These are phyloP conservation scores for Drosophila subquinaria DNA, from an alignment of 2,888 invertebrate species.

Conservation along the genomic window DNA sequence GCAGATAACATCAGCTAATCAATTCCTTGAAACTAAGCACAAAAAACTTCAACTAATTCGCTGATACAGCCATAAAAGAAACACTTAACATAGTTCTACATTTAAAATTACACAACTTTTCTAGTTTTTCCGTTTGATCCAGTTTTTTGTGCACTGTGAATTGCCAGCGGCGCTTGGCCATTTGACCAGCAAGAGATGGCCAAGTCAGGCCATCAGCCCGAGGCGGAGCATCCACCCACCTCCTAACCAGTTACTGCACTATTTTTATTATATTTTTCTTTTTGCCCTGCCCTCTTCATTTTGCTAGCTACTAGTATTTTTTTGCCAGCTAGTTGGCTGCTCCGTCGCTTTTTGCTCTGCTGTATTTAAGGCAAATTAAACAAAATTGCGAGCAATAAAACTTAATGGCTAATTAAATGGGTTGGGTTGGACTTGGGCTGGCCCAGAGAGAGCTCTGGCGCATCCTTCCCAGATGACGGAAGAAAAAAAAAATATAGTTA, in stretches of 20 bases:
- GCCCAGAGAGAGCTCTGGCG: slow-evolving; percentile 37
- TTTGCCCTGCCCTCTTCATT: slow-evolving; percentile 10
- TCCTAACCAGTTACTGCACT: slow-evolving; percentile 53
- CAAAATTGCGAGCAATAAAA: slow-evolving; percentile 82
- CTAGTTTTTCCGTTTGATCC: slow-evolving; percentile 31
- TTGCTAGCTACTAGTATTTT: slow-evolving; percentile 45
- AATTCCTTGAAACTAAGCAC: background rate
- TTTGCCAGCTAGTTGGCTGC: slow-evolving; percentile 34
- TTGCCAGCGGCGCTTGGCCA: slow-evolving; percentile 34
- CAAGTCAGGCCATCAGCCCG: slow-evolving; percentile 17
- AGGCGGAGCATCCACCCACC: slow-evolving; percentile 52
- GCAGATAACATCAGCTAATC: background rate
- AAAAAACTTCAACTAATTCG: slow-evolving; percentile 4
- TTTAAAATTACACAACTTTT: slow-evolving; percentile 41
- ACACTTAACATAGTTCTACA: slow-evolving; percentile 39
- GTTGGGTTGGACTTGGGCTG: slow-evolving; percentile 64
- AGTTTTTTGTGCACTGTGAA: slow-evolving; percentile 30
- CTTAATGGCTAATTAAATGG: slow-evolving; percentile 81
- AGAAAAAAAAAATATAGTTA: background rate
- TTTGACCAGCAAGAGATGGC: slow-evolving; percentile 36
- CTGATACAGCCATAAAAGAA: slow-evolving; percentile 23
- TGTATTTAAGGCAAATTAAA: slow-evolving; percentile 81
- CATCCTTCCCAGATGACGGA: slow-evolving; percentile 45
- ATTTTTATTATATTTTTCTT: slow-evolving; percentile 21
- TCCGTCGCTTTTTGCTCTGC: slow-evolving; percentile 48